Evolutionary conservation across 2,797 vertebrate species (phyloP).

Genomic region (Pseudochirops cupreus): DNA sequence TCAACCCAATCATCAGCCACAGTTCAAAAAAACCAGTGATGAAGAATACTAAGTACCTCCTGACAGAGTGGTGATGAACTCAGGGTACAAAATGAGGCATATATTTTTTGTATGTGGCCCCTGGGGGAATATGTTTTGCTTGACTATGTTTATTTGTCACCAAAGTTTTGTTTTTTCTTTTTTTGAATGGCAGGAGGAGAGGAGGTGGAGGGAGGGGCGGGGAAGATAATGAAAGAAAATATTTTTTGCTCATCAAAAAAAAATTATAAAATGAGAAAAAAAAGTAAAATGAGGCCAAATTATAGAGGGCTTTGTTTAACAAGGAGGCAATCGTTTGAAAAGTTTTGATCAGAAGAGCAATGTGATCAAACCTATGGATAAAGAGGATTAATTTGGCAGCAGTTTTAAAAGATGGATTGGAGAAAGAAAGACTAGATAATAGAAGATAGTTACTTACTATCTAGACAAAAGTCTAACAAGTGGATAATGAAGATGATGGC

Average conservation of each 20-base stretch:
- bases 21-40: background rate
- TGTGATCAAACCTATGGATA: background rate
- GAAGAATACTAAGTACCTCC: background rate
- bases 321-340: background rate
- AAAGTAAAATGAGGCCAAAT: background rate
- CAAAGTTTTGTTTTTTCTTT: background rate
- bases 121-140: background rate
- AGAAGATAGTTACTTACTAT: background rate
- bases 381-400: background rate
- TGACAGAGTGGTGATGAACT: background rate
- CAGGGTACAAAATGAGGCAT: background rate
- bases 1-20: background rate
- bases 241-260: background rate
- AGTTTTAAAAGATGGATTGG: background rate
- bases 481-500: background rate
- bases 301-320: background rate
- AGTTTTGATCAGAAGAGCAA: background rate
- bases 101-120: background rate
- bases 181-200: background rate
- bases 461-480: background rate
- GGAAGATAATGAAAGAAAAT: background rate
- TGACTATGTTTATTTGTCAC: background rate
- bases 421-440: background rate
- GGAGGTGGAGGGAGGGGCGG: background rate
- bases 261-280: background rate